phyloP scores from a whole-genome alignment of 2,888 invertebrate species.

The Nymphalis urticae region DNA sequence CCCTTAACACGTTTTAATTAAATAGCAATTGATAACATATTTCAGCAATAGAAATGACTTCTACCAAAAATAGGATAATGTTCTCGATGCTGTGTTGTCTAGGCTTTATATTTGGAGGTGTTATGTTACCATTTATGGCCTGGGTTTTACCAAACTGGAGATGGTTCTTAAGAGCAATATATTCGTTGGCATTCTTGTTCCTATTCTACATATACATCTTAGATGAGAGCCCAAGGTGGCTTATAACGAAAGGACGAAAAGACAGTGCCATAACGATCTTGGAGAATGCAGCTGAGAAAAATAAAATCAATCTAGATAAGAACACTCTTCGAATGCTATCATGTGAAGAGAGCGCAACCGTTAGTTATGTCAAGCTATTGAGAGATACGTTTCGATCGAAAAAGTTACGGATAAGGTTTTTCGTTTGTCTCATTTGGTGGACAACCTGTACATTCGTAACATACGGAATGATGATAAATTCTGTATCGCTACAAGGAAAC shows the following conservation, averaged over 20 bases:
- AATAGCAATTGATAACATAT: conserved; percentile 17
- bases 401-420: conserved; percentile 58
- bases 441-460: conserved; percentile 88
- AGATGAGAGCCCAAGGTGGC: conserved; percentile 91
- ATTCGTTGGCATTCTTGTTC: conserved; percentile 85
- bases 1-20: no score
- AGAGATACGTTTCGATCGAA: conserved; percentile 61
- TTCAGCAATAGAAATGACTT: conserved; percentile 66
- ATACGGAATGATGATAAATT: conserved; percentile 88
- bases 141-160: conserved; percentile 85
- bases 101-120: conserved; percentile 55
- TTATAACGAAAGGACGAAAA: conserved; percentile 85
- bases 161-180: conserved; percentile 83
- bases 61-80: conserved; percentile 57
- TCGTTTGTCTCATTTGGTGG: conserved; percentile 71
- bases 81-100: conserved; percentile 53
- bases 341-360: conserved; percentile 48
- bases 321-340: conserved; percentile 52
- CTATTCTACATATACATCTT: conserved; percentile 84
- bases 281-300: conserved; percentile 80
- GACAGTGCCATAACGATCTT: conserved; percentile 84
- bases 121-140: conserved; percentile 52
- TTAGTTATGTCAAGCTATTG: conserved; percentile 50
- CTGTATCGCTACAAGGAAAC: conserved; percentile 87
- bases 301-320: conserved; percentile 58